Base-by-base conservation (phyloP, 1,140 invertebrate genomes). In the Drosophila arizonae region DNA sequence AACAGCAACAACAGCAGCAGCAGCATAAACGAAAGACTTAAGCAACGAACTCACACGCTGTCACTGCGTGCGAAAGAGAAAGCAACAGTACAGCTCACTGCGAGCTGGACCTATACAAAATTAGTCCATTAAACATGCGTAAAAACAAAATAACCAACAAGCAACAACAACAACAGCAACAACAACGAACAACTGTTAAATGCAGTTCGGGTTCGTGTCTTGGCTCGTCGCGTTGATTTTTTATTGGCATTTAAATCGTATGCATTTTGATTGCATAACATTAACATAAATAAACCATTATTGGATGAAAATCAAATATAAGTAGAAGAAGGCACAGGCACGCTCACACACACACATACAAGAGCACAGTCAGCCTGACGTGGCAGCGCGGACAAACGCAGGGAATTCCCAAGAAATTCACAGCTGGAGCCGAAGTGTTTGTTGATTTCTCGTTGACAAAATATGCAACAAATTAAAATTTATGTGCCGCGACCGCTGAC, bases 401-500 rank as follows among this genome's bases (percentile, higher is more conserved):
- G 90, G 90, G 90, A 91, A 90, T 91, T 91, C 90, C 90, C 90
- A 82, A 91, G 90, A 91, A 91, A 91, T 90, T 91, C 90, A 91
- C 90, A 91, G 90, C 90, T 91, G 90, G 90, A 91, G 69, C 28
- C 64, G 57, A 68, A 72, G 70, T 78, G 75, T 86, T 82, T 86
- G 85, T 89, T 81, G 80, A 79, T 79, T 85, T 77, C 79, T 76
- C 76, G 88, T 90, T 91, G 90, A 91, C 90, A 91, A 91, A 91
- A 91, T 91, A 90, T 91, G 82, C 90, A 91, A 91, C 90, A 91
- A 91, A 91, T 91, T 91, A 91, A 91, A 90, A 91, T 90, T 90
- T 90, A 90, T 90, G 81, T 89, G 87, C 72, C 54, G n/a, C 69
- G 68, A 67, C 45, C 71, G 71, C 62, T 87, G 81, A 87, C 75